Conservation (phyloP, 1,140 invertebrate genomes). For the Bombus pyrosoma region DNA sequence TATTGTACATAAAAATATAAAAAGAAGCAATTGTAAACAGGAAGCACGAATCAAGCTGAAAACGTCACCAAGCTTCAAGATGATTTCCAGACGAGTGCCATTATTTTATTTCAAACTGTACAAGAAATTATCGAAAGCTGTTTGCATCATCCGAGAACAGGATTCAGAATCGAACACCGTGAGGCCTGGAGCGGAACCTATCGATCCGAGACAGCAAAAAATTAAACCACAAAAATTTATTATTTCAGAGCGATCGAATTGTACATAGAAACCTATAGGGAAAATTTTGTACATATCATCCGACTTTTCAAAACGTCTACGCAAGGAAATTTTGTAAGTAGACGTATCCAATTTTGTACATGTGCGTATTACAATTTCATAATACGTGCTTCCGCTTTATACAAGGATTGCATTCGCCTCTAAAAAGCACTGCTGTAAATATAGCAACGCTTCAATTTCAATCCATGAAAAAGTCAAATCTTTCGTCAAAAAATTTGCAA, state of each 20-base stretch:
- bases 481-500: too few species aligned
- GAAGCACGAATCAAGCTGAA: conserved; percentile 8
- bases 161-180: conserved; percentile 38
- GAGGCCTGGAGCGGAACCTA: conserved; percentile 60
- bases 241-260: neutral
- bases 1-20: conserved; percentile 8
- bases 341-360: neutral
- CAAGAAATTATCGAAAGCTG: conserved; percentile 6
- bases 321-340: conserved; percentile 7
- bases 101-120: conserved; percentile 8
- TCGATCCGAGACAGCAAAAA: conserved; percentile 54
- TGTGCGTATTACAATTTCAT: neutral
- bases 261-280: conserved; percentile 13
- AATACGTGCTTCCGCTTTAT: neutral
- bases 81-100: neutral
- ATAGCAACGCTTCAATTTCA: neutral
- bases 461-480: neutral
- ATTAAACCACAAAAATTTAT: neutral
- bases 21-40: conserved; percentile 36
- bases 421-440: neutral
- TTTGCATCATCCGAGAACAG: conserved; percentile 61
- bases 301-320: neutral
- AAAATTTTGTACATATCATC: conserved; percentile 23
- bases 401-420: too few species aligned
- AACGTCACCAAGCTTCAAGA: neutral